Conservation (phyloP, 1,140 invertebrate genomes). For the Phymastichus coffea region DNA sequence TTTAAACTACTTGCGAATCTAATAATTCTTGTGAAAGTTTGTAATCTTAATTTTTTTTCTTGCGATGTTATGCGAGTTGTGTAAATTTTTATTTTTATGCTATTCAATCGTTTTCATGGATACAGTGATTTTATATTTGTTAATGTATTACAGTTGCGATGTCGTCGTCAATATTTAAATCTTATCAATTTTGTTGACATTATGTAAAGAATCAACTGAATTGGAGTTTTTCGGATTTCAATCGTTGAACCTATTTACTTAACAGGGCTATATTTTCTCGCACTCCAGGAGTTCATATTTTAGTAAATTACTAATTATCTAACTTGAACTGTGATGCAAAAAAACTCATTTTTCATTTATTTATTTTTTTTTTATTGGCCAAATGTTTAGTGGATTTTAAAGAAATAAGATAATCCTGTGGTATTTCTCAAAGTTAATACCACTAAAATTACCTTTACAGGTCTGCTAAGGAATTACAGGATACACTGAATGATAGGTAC, state of each 20-base stretch:
- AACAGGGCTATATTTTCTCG: slow-evolving; percentile 25
- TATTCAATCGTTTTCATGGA: slow-evolving; percentile 18
- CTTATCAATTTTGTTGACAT: slow-evolving; percentile 22
- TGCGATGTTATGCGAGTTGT: slow-evolving; percentile 22
- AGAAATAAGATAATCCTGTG: slow-evolving; percentile 9
- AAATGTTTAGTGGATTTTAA: slow-evolving; percentile 21
- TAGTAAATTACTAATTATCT: slow-evolving; percentile 10
- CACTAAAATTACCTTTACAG: slow-evolving; percentile 49
- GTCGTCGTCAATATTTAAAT: slow-evolving; percentile 19
- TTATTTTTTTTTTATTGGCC: slow-evolving; percentile 10
- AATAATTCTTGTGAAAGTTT: slow-evolving; percentile 17
- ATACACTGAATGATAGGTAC: slow-evolving; percentile 54
- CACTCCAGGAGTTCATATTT: slow-evolving; percentile 25
- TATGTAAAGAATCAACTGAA: slow-evolving; percentile 18
- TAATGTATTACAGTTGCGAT: slow-evolving; percentile 20
- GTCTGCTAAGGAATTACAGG: slow-evolving; percentile 47
- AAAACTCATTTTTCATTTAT: slow-evolving; percentile 3
- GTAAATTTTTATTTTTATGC: slow-evolving; percentile 24
- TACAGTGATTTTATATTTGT: slow-evolving; percentile 16
- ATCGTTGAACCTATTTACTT: too few species aligned
- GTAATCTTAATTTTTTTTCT: slow-evolving; percentile 26
- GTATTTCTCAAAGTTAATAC: slow-evolving; percentile 27
- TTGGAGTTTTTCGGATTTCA: slow-evolving; percentile 15
- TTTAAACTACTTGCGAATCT: slow-evolving; percentile 21
- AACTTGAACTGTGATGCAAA: slow-evolving; percentile 1